phyloP scores from a whole-genome alignment of 2,888 invertebrate species.

The Anticlea derivata region DNA sequence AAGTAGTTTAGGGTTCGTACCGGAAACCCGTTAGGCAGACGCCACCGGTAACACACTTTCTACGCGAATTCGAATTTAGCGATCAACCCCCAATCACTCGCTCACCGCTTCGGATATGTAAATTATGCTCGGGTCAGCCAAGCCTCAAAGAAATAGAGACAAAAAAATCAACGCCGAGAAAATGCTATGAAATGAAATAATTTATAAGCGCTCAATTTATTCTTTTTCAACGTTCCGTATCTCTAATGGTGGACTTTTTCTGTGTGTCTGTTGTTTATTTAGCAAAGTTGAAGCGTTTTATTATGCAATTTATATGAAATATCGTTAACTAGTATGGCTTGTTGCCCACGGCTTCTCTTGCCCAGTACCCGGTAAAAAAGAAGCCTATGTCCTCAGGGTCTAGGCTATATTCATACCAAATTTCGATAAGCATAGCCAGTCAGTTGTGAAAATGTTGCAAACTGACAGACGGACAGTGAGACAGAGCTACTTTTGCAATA shows the following conservation, averaged over 20 bases:
- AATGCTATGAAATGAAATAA: constrained; percentile 50
- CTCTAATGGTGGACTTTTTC: constrained; percentile 28
- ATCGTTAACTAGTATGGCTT: too few species aligned
- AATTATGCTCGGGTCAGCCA: constrained; percentile 37
- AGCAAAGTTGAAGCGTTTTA: constrained; percentile 16
- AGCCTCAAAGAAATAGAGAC: constrained; percentile 31
- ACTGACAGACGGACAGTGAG: too few species aligned
- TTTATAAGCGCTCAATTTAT: constrained; percentile 51
- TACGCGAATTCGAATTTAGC: constrained; percentile 11
- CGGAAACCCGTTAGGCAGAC: background rate
- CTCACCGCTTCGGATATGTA: constrained; percentile 41
- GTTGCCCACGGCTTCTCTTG: too few species aligned
- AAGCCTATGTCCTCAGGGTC: too few species aligned
- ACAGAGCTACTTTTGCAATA: too few species aligned
- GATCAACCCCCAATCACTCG: constrained; percentile 47
- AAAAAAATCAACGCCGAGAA: constrained; percentile 42
- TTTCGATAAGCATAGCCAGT: too few species aligned
- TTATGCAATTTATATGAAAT: constrained; percentile 9
- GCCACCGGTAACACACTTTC: background rate
- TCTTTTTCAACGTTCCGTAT: constrained; percentile 41
- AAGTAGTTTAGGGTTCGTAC: too few species aligned
- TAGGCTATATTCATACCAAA: too few species aligned
- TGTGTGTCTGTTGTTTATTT: constrained; percentile 23
- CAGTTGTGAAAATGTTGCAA: too few species aligned
- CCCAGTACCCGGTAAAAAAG: too few species aligned